phyloP scores from a whole-genome alignment of 2,797 vertebrate genomes.

The Crenuchus spilurus region DNA sequence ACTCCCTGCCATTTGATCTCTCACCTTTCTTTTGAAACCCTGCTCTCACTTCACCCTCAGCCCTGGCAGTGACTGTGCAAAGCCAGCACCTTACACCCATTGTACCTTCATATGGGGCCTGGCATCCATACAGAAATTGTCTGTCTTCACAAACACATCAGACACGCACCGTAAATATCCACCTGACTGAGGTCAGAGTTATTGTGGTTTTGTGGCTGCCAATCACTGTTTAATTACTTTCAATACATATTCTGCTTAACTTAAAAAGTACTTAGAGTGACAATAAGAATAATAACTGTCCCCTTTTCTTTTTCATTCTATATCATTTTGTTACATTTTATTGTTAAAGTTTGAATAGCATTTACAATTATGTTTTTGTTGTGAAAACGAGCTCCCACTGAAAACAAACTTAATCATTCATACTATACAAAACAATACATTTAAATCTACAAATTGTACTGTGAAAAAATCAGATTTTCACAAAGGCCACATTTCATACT shows the following conservation, averaged over 20 bases:
- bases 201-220: conserved; percentile 14
- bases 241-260: not conserved
- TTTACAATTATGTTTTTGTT: too few species aligned
- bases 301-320: not conserved
- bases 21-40: conserved; percentile 41
- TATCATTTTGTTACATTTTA: too few species aligned
- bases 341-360: too few species aligned
- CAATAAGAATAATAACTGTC: not conserved
- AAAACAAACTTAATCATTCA: too few species aligned
- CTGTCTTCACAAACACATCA: conserved; percentile 13
- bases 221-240: conserved; percentile 20
- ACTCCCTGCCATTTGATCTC: conserved; percentile 23
- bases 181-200: conserved; percentile 14
- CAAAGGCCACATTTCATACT: too few species aligned
- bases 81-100: not conserved
- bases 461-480: too few species aligned
- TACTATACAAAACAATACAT: too few species aligned
- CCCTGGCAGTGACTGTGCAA: conserved; percentile 20
- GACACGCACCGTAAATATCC: conserved; percentile 19
- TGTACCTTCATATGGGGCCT: conserved; percentile 12
- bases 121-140: conserved; percentile 14
- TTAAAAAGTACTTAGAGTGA: not conserved
- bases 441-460: too few species aligned
- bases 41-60: conserved; percentile 3
- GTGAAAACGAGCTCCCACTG: too few species aligned